Percentiles rank a stretch among this genome's conserved stretches.
These are phyloP conservation scores for Enteromius unitaeniatus DNA, from an alignment of 2,797 vertebrate genomes.

Conservation along the genomic window DNA sequence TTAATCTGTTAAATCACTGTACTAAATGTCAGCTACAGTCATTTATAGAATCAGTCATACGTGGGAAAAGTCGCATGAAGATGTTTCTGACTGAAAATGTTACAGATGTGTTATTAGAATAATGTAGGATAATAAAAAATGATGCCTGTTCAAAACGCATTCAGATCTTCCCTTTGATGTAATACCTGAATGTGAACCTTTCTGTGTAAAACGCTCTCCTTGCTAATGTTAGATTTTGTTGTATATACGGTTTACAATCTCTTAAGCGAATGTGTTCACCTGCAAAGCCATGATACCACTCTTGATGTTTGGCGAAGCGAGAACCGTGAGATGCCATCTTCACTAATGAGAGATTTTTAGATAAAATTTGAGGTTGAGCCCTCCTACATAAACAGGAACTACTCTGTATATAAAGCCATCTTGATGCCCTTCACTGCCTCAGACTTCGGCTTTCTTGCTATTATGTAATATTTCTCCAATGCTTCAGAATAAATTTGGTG, in stretches of 20 bases:
- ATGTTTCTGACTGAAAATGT: not conserved
- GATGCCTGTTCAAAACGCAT: not conserved
- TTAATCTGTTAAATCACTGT: not conserved
- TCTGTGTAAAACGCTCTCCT: not conserved
- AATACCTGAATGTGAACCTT: not conserved
- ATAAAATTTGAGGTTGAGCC: slow-evolving; percentile 46
- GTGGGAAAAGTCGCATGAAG: not conserved
- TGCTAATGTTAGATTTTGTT: not conserved
- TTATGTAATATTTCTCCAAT: slow-evolving; percentile 35
- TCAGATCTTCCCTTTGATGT: not conserved
- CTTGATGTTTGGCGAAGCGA: not conserved
- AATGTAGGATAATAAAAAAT: not conserved
- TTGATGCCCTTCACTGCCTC: slow-evolving; percentile 56
- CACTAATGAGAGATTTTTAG: slow-evolving; percentile 51
- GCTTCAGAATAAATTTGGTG: slow-evolving; percentile 4
- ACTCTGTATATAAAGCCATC: slow-evolving; percentile 41
- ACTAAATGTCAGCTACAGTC: not conserved
- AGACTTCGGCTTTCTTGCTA: slow-evolving; percentile 61
- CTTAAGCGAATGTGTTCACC: not conserved
- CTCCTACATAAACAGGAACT: slow-evolving; percentile 52
- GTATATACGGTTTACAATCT: not conserved
- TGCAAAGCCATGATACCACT: not conserved
- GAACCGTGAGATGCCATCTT: not conserved
- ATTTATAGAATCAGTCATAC: not conserved
- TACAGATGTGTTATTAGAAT: not conserved